phyloP scores from a whole-genome alignment of 2,797 vertebrate species.

The Poeciliopsis paucimaculata region DNA sequence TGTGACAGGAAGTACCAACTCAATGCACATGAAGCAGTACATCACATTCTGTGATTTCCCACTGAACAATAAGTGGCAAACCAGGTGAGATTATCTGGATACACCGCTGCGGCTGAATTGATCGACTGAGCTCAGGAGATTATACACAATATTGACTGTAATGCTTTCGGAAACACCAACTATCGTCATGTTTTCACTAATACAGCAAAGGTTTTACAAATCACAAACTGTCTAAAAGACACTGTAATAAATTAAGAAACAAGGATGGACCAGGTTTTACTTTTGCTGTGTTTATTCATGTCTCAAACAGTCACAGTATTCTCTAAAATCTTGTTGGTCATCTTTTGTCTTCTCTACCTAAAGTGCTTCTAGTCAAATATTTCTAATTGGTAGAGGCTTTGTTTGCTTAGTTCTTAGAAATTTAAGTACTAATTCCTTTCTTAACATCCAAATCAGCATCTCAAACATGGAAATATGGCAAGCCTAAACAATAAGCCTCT shows the following conservation, averaged over 20 bases:
- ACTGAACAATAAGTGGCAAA: constrained; percentile 8
- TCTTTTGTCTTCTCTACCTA: not conserved
- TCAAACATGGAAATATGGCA: no score
- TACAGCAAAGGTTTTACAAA: not conserved
- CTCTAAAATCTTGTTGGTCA: not conserved
- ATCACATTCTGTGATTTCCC: not conserved
- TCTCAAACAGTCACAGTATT: not conserved
- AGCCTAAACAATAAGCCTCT: no score
- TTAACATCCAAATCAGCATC: not conserved
- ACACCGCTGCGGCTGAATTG: not conserved
- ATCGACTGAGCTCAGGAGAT: not conserved
- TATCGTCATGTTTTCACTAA: not conserved
- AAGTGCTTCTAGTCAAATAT: not conserved
- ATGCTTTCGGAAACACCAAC: not conserved
- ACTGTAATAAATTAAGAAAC: not conserved
- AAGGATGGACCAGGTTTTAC: not conserved
- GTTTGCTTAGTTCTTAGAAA: not conserved
- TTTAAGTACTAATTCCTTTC: not conserved
- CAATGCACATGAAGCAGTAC: constrained; percentile 21
- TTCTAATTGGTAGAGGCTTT: not conserved
- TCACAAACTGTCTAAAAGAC: not conserved
- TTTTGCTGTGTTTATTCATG: not conserved
- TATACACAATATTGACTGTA: not conserved
- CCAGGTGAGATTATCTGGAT: constrained; percentile 23
- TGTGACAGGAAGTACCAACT: constrained; percentile 15